Base-by-base conservation (phyloP, 2,797 vertebrate genomes). In the Pogoniulus pusillus region DNA sequence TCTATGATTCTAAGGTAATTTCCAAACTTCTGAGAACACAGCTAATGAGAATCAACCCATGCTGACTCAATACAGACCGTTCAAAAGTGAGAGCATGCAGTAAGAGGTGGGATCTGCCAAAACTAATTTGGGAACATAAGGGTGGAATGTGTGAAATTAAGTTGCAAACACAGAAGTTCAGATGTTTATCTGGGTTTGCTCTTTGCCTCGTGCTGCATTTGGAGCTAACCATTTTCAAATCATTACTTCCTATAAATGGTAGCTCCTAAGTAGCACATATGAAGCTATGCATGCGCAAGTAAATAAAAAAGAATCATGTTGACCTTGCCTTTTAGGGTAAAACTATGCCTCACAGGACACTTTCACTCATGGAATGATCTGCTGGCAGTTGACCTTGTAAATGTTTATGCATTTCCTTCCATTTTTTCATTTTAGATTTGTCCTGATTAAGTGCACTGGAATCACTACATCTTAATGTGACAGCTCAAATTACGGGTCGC, bases 391-490 rank as follows among this genome's bases (percentile, higher is more conserved):
- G 87, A 93, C 90, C 92, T 91, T 95, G 89, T 81, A 80, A 93
- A 89, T 85, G 89, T 93, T 95, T 93, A 80, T 91, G 32, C 37
- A 55, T 87, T 93, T 94, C 57, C 26, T 62, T 94, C 69, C 12
- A 41, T 91, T 93, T 91, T 91, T 94, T 89, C 62, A 57, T 94
- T 95, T 95, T 72, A 68, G 70, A 83, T 26, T 89, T 83, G 60
- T 86, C 64, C 91, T 92, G 87, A 94, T 94, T 93, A 92, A 92
- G 83, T 93, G 78, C 83, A 74, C 57, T 74, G 51, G 78, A 94
- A 68, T 94, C 93, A 91, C 72, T 78, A 81, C 93, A 85, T 89
- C 91, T 92, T 96, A 87, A 92, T 92, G 88, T 96, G 95, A 90
- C 90, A 93, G 71, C 47, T 93, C 82, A 93, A 95, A 96, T 95